These are phyloP conservation scores for Thamnophis elegans DNA, from an alignment of 2,797 vertebrate species.

Conservation along the genomic window DNA sequence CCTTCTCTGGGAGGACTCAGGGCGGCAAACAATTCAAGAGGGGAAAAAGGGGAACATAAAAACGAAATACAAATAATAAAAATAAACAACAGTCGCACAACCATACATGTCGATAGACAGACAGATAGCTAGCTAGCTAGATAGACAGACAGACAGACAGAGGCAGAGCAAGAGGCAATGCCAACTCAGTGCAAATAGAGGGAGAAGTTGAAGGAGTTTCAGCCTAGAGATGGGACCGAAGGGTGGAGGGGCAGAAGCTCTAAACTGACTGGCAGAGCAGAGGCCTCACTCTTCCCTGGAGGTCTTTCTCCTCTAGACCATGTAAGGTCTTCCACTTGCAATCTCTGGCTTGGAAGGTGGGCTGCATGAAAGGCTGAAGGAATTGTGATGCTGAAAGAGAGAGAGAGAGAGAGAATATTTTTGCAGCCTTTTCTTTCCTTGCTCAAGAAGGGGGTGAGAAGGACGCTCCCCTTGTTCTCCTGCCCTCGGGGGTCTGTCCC, in stretches of 20 bases:
- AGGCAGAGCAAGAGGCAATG: neutral
- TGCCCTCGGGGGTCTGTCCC: neutral
- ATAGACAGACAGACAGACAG: too few species aligned
- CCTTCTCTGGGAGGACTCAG: too few species aligned
- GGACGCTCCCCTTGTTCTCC: neutral
- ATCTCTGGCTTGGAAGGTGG: neutral
- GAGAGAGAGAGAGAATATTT: too few species aligned
- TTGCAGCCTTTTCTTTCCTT: neutral
- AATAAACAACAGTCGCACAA: too few species aligned
- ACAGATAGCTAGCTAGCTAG: too few species aligned
- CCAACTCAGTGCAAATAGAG: neutral
- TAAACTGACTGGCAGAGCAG: neutral
- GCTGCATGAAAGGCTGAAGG: neutral
- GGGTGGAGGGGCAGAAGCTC: neutral
- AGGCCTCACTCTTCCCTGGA: rapidly evolving
- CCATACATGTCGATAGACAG: too few species aligned
- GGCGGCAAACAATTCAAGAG: too few species aligned
- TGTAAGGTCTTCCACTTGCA: neutral
- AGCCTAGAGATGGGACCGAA: neutral
- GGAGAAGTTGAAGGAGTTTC: neutral
- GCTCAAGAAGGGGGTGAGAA: neutral
- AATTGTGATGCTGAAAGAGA: neutral
- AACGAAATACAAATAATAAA: too few species aligned
- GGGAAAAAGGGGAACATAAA: too few species aligned
- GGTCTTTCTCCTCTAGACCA: neutral